Conservation (phyloP, 2,888 invertebrate genomes). For the Argyra leucocephala region DNA sequence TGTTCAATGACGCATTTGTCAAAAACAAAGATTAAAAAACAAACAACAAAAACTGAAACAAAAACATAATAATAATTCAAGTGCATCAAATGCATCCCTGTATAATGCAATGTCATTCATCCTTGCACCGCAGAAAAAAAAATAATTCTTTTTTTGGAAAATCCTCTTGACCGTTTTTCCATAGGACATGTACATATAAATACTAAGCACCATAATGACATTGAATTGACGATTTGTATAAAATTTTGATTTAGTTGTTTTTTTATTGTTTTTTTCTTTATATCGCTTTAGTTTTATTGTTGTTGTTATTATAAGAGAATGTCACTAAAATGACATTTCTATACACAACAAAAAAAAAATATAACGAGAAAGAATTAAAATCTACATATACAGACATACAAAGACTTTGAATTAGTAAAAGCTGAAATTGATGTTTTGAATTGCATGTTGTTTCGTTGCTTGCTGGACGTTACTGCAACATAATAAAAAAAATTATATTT, state of each 20-base stretch:
- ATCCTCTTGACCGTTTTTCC: not conserved
- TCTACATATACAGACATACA: not conserved
- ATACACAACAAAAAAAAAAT: not conserved
- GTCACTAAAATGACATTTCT: slow-evolving; percentile 1
- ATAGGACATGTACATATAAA: not conserved
- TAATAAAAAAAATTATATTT: not conserved
- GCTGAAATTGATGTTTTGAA: not conserved
- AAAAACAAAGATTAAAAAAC: not conserved
- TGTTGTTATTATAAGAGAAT: not conserved
- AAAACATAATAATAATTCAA: not conserved
- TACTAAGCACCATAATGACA: not conserved
- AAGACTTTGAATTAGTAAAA: not conserved
- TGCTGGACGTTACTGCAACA: too few relatives aligned
- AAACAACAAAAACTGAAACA: too few relatives aligned
- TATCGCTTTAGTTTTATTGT: not conserved
- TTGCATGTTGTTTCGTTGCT: not conserved
- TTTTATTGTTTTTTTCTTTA: too few relatives aligned
- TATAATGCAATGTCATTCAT: not conserved
- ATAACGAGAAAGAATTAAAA: not conserved
- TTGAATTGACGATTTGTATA: not conserved
- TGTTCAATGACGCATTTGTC: not conserved
- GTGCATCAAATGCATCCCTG: not conserved
- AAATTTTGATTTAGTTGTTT: too few relatives aligned
- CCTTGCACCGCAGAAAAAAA: not conserved
- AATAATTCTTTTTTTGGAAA: not conserved